Conservation (phyloP, 2,113 vertebrate species). For the Xiphophorus maculatus region DNA sequence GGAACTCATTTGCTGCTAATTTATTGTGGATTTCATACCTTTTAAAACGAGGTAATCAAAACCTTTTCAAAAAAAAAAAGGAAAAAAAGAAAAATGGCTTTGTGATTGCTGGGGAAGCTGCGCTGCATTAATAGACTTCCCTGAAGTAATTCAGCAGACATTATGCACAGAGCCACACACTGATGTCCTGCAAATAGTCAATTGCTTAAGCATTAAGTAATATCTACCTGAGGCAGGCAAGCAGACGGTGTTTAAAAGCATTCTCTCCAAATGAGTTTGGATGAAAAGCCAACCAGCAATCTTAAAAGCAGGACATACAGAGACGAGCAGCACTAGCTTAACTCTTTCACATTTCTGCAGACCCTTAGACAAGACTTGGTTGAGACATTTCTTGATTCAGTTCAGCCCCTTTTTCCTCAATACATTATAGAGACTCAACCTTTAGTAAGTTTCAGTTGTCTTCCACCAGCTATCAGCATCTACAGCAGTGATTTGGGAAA, state of each 20-base stretch:
- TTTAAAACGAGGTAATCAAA: not conserved
- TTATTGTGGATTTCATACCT: not conserved
- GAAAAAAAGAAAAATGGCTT: not conserved
- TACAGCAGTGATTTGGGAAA: no score
- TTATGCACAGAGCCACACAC: slow-evolving; percentile 48
- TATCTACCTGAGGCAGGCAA: slow-evolving; percentile 43
- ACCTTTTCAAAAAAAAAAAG: not conserved
- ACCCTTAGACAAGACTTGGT: no score
- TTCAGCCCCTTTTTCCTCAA: no score
- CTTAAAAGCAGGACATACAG: not conserved
- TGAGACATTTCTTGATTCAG: no score
- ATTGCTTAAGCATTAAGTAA: slow-evolving; percentile 44
- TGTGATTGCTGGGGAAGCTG: slow-evolving; percentile 27
- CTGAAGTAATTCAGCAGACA: slow-evolving; percentile 58
- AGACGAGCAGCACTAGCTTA: slow-evolving; percentile 1
- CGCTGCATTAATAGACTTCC: slow-evolving; percentile 48
- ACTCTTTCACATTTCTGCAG: slow-evolving; percentile 22
- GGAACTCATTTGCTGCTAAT: not conserved
- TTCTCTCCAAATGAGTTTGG: slow-evolving; percentile 53
- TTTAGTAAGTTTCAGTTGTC: no score
- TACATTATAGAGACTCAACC: no score
- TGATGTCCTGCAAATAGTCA: slow-evolving; percentile 62
- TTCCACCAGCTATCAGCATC: no score
- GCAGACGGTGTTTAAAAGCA: slow-evolving; percentile 58
- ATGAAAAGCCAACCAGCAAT: slow-evolving; percentile 37